phyloP scores from a whole-genome alignment of 2,797 vertebrate genomes.

The Gephyroberyx darwinii region DNA sequence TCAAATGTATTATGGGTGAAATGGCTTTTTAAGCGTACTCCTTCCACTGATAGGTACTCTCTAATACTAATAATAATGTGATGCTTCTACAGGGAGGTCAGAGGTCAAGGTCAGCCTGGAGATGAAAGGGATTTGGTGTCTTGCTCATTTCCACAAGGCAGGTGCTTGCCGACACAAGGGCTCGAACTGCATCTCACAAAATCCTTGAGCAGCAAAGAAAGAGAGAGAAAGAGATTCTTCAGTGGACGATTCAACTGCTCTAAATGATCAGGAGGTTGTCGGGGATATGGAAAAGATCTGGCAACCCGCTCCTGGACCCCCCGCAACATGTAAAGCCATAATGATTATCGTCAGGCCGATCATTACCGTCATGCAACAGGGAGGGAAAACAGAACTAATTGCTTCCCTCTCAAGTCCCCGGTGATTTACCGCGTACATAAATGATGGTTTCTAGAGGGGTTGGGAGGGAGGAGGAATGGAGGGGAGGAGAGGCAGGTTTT shows the following conservation, averaged over 20 bases:
- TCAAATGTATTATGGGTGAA: too few relatives aligned
- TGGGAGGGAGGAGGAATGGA: background rate
- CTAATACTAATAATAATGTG: too few relatives aligned
- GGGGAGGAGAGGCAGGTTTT: slow-evolving; percentile 43
- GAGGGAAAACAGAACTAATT: slow-evolving; percentile 64
- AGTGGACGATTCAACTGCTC: background rate
- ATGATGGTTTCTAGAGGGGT: slow-evolving; percentile 32
- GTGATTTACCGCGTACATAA: slow-evolving; percentile 52
- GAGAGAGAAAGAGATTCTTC: slow-evolving; percentile 12
- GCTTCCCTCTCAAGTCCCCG: slow-evolving; percentile 47
- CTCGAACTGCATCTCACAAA: slow-evolving; percentile 32
- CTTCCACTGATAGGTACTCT: too few relatives aligned
- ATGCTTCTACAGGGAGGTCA: background rate
- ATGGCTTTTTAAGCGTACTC: too few relatives aligned
- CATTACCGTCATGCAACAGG: slow-evolving; percentile 61
- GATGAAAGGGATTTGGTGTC: too few relatives aligned
- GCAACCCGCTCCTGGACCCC: slow-evolving; percentile 29
- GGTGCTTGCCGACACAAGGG: slow-evolving; percentile 2
- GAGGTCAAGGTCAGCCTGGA: background rate
- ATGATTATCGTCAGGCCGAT: slow-evolving; percentile 63
- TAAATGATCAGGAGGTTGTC: background rate
- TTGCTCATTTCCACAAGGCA: slow-evolving; percentile 2
- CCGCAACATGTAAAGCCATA: slow-evolving; percentile 51
- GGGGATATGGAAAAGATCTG: slow-evolving; percentile 36
- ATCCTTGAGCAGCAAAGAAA: slow-evolving; percentile 16